Percentiles rank a stretch among this genome's conserved stretches.
These are phyloP conservation scores for Subacronicta megacephala DNA, from an alignment of 2,888 invertebrate species.

Conservation along the genomic window DNA sequence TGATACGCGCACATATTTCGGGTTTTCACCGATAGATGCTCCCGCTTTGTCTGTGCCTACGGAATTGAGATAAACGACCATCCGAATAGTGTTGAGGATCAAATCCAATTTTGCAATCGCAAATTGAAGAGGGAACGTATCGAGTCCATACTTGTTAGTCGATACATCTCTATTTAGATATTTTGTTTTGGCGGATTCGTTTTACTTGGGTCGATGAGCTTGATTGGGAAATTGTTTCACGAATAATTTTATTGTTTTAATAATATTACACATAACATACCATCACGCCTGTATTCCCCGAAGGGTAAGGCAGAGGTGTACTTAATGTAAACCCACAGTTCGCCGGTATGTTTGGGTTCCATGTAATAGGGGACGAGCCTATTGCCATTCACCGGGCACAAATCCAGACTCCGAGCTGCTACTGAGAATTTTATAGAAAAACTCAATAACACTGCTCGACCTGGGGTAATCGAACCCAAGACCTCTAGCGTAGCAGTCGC, in stretches of 20 bases:
- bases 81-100: constrained; percentile 79
- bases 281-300: too few relatives aligned
- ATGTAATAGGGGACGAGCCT: too few relatives aligned
- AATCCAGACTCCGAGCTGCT: too few relatives aligned
- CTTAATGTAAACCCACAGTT: too few relatives aligned
- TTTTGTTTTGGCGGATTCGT: constrained; percentile 51
- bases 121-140: constrained; percentile 76
- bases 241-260: not conserved
- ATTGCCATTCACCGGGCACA: too few relatives aligned
- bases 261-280: too few relatives aligned
- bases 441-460: too few relatives aligned
- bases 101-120: constrained; percentile 78
- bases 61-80: constrained; percentile 82
- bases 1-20: constrained; percentile 62
- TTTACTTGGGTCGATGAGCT: constrained; percentile 28
- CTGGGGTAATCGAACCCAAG: too few relatives aligned
- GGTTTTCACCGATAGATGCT: constrained; percentile 63
- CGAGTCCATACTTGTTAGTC: constrained; percentile 60
- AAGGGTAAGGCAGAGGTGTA: too few relatives aligned
- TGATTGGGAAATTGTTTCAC: constrained; percentile 19
- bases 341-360: too few relatives aligned
- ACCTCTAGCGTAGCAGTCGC: too few relatives aligned
- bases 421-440: too few relatives aligned
- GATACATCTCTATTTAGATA: constrained; percentile 56
- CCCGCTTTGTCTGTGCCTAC: constrained; percentile 68